phyloP scores from a whole-genome alignment of 2,888 invertebrate genomes.

The Trachelus troglodyta region DNA sequence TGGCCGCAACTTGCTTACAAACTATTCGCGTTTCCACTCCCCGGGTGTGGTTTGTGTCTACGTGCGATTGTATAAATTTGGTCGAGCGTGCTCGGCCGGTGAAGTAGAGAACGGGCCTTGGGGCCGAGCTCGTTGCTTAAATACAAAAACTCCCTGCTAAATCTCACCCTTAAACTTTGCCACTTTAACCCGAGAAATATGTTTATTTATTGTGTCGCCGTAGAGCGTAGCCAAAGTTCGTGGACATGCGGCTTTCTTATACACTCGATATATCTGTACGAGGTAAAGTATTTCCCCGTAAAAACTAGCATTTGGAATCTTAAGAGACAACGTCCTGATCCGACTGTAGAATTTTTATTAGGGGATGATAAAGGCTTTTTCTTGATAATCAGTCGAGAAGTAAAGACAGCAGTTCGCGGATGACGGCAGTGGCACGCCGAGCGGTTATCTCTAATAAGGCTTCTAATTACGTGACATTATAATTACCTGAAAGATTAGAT shows the following conservation, averaged over 20 bases:
- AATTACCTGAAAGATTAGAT: conserved; percentile 59
- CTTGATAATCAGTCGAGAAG: not conserved
- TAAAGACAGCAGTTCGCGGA: not conserved
- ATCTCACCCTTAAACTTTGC: conserved; percentile 45
- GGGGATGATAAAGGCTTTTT: not conserved
- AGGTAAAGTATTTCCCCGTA: not conserved
- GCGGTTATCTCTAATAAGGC: conserved; percentile 24
- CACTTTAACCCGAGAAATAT: conserved; percentile 40
- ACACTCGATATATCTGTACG: not conserved
- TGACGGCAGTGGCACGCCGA: not conserved
- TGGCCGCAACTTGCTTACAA: conserved; percentile 63
- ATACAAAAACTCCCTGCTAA: conserved; percentile 45
- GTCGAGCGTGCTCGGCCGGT: conserved; percentile 11
- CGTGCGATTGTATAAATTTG: conserved; percentile 57
- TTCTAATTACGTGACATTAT: conserved; percentile 52
- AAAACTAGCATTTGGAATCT: not conserved
- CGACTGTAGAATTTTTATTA: not conserved
- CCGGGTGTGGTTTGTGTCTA: conserved; percentile 30
- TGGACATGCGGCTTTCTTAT: not conserved
- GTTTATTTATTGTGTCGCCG: conserved; percentile 44
- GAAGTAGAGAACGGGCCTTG: not conserved
- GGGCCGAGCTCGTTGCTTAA: conserved; percentile 30
- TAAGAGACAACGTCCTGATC: not conserved
- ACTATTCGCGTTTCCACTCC: conserved; percentile 51
- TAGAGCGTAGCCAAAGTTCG: not conserved